Base-by-base conservation (phyloP, 64 coral and sea anemone genomes). In the Astreopora myriophthalma region DNA sequence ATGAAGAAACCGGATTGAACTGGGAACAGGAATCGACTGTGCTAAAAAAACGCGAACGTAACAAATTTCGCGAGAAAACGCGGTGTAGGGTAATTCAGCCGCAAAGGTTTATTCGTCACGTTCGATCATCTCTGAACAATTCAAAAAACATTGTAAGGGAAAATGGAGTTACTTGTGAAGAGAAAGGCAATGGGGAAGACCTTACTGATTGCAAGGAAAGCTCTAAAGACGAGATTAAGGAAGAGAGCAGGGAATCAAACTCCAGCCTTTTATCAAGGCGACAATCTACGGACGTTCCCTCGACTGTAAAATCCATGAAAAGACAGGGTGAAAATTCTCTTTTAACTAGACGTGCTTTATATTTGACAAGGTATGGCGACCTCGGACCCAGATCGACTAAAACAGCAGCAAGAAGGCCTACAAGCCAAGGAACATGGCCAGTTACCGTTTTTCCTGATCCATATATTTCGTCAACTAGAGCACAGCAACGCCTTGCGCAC, bases 51-150 rank as follows among this genome's bases (percentile, higher is more conserved):
- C 34, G 31, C 8, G 14, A 31, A 16, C 17, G 22, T 31, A 25
- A 17, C 11, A 83, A 37, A 83, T 83, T 83, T 83, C 79, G 79
- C 52, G 79, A 83, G 3, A 63, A 83, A 65, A 83, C 79, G 3
- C 19, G 79, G 16, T 34, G 1, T 6, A 83, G 79, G 48, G 38
- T 83, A 25, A 65, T 83, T 37, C 17, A 63, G 33, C 79, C 79
- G 2, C 79, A 83, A 24, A 83, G 79, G 55, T 83, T 83, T 34
- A 83, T 83, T 26, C 79, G 55, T 1, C 63, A 83, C 27, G 57
- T 83, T 37, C 52, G 57, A 63, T 83, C 79, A 1, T 83, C 79
- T 24, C 9, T 83, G 14, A 64, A 37, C 22, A 38, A 64, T 37
- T 37, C 52, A 10, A 65, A 42, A 63, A 22, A 9, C 23, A 16